Evolutionary conservation across 1,140 invertebrate species (phyloP), one percentile per base, ranked within the genome.

Genomic region (Drosophila elegans): DNA sequence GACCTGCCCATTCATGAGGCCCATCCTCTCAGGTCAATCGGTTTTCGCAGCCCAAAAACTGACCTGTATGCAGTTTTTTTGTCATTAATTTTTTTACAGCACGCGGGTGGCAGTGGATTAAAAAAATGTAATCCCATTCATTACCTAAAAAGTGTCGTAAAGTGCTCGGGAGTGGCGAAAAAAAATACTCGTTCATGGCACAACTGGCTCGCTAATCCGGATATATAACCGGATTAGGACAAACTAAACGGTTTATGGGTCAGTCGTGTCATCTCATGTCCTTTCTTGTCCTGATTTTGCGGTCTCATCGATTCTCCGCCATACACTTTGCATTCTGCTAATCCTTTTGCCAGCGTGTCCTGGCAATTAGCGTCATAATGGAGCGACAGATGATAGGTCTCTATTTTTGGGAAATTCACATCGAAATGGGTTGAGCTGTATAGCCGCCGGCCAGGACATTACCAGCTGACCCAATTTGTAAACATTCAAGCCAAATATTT

Each of bases 111-210:
- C 46, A 32, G 75, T 82, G 85, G 85, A 89, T 90, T 89, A 89
- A 78, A 88, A 79, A 69, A 63, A 59, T 63, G 56, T 79, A 74
- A 80, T 80, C 57, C 77, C 84, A 89, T 89, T 89, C 84, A 89
- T 89, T 89, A 89, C 84, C 84, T 89, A 89, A 89, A 88, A 80
- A 88, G 78, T 66, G 78, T 74, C 56, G 68, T 77, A 71, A 83
- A 74, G 34, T 74, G 62, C 59, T 59, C 21, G 55, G 13, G 39
- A 56, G 42, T 32, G 41, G 29, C 6, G 32, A 45, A 41, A 75
- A 75, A 80, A 75, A 69, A 38, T 21, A 61, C 25, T 32, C 29
- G 12, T 32, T 41, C 9, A 39, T 38, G 10, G 34, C 13, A 42
- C 44, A 45, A 45, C 55, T 32, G 56, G 41, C 16, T 64, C 68